Conservation (phyloP, 2,797 vertebrate genomes). For the Onychomys arenicola region DNA sequence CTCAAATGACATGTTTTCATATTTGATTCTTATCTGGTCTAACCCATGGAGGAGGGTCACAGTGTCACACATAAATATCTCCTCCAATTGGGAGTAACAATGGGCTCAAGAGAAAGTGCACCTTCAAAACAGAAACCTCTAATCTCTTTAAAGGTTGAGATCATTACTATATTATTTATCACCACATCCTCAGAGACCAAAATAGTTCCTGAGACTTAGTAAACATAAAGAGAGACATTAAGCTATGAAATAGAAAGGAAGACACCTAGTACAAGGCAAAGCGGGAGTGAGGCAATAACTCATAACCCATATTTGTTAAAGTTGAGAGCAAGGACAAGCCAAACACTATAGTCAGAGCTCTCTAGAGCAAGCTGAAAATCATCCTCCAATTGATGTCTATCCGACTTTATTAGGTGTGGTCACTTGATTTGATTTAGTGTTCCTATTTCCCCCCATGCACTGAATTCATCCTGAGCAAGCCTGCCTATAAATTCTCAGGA, state of each 20-base stretch:
- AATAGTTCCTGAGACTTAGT: not conserved
- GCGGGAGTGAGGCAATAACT: not conserved
- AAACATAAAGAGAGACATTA: not conserved
- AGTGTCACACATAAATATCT: not conserved
- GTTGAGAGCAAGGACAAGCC: not conserved
- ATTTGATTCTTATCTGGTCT: not conserved
- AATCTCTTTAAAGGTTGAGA: not conserved
- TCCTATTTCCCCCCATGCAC: not conserved
- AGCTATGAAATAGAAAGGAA: not conserved
- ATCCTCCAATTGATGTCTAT: not conserved
- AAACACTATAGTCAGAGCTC: not conserved
- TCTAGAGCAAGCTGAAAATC: not conserved
- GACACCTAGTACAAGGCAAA: not conserved
- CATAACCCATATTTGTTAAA: not conserved
- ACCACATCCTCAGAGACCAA: not conserved
- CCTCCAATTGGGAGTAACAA: not conserved
- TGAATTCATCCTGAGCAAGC: not conserved
- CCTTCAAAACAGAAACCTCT: not conserved
- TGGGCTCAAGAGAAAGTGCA: not conserved
- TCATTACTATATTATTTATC: conserved; percentile 12
- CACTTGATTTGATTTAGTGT: not conserved
- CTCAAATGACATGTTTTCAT: not conserved
- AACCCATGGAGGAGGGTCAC: not conserved
- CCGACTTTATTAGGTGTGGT: not conserved
- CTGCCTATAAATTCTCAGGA: not conserved